These are phyloP conservation scores for Anticlea derivata DNA, from an alignment of 2,888 invertebrate genomes.

Conservation along the genomic window DNA sequence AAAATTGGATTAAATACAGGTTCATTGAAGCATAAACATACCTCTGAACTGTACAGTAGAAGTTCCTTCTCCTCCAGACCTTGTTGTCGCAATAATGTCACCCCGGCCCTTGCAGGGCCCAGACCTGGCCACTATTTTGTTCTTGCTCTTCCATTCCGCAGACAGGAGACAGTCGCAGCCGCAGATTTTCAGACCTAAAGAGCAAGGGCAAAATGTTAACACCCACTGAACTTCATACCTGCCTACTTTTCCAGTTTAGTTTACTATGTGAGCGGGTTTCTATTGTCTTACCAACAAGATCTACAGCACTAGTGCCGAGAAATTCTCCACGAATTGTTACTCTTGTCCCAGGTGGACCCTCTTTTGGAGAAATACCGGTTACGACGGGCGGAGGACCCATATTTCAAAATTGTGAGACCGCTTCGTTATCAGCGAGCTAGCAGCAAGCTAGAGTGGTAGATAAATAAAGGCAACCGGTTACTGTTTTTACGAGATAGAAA, in stretches of 20 bases:
- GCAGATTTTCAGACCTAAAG: conserved; percentile 95
- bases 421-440: too few relatives aligned
- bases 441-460: too few relatives aligned
- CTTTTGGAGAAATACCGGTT: conserved; percentile 98
- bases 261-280: too few relatives aligned
- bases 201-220: conserved; percentile 7
- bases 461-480: too few relatives aligned
- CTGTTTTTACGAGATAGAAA: too few relatives aligned
- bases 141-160: conserved; percentile 98
- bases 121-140: conserved; percentile 98
- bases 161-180: conserved; percentile 97
- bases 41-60: conserved; percentile 95
- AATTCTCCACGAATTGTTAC: conserved; percentile 98
- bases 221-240: conserved; percentile 16
- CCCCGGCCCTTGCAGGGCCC: conserved; percentile 96
- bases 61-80: conserved; percentile 93
- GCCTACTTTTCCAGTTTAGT: too few relatives aligned
- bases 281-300: conserved; percentile 89
- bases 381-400: conserved; percentile 94
- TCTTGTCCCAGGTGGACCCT: conserved; percentile 98
- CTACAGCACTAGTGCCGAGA: conserved; percentile 92
- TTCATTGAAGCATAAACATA: conserved; percentile 43
- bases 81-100: conserved; percentile 95
- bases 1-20: too few relatives aligned
- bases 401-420: background rate